phyloP scores from a whole-genome alignment of 30 jellyfish, hydroid and myxozoan species.

The Hydractinia echinata region DNA sequence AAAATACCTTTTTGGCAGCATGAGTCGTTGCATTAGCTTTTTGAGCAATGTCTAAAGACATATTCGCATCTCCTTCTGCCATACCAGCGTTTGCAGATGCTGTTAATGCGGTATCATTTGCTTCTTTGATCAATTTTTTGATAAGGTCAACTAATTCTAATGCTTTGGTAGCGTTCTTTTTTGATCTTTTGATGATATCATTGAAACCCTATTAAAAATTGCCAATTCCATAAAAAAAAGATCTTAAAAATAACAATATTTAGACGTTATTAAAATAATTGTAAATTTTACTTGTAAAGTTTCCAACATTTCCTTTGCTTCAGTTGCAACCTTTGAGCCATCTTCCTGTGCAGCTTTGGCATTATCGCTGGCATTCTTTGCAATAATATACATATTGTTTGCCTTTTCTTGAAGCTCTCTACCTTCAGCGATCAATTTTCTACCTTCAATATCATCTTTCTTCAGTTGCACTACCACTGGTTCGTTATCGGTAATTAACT shows the following conservation, averaged over 20 bases:
- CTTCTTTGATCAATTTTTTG: conserved; percentile 55
- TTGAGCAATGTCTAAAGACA: conserved; percentile 8
- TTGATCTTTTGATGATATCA: conserved; percentile 76
- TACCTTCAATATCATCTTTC: conserved; percentile 61
- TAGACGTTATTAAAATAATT: background rate
- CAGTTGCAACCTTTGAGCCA: conserved; percentile 82
- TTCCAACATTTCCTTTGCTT: conserved; percentile 71
- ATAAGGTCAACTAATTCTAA: conserved; percentile 62
- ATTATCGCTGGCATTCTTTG: conserved; percentile 69
- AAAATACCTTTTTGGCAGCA: conserved; percentile 5
- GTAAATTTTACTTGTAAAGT: conserved; percentile 48
- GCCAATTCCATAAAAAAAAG: background rate
- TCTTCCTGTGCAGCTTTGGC: conserved; percentile 79
- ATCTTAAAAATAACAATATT: background rate
- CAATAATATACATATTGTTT: conserved; percentile 37
- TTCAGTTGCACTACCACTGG: conserved; percentile 37
- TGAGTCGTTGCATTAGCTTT: conserved; percentile 12
- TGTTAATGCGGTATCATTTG: conserved; percentile 44
- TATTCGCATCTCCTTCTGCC: conserved; percentile 33
- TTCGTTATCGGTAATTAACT: conserved; percentile 39
- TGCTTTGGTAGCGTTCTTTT: conserved; percentile 84
- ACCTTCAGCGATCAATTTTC: conserved; percentile 70
- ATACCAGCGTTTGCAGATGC: conserved; percentile 33
- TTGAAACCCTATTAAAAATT: conserved; percentile 60
- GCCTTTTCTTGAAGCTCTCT: conserved; percentile 32